Evolutionary conservation across 1,140 invertebrate species (phyloP).

Genomic region (Lepidotrigona ventralis): DNA sequence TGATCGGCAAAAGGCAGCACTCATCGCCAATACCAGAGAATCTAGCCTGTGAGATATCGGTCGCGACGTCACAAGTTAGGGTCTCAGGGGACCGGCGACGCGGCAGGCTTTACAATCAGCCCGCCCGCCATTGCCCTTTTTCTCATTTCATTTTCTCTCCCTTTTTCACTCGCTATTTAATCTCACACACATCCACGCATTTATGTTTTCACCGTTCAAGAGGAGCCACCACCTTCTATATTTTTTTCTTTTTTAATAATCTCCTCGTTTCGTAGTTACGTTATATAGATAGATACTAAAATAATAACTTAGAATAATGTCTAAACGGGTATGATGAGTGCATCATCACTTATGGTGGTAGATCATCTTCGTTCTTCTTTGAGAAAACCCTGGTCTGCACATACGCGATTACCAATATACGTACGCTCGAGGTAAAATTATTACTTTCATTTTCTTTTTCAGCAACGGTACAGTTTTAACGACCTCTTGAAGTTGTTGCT

Average conservation of each 20-base stretch:
- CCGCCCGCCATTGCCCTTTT: conserved; percentile 73
- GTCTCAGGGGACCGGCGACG: conserved; percentile 87
- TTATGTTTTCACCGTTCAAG: background rate
- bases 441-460: background rate
- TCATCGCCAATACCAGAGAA: conserved; percentile 86
- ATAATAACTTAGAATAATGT: background rate
- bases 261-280: background rate
- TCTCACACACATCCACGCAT: background rate
- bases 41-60: conserved; percentile 86
- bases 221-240: conserved; percentile 7
- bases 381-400: background rate
- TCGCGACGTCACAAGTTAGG: conserved; percentile 86
- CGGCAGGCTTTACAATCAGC: conserved; percentile 77
- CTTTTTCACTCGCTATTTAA: background rate
- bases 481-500: background rate
- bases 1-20: conserved; percentile 78
- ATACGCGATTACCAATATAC: background rate
- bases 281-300: background rate
- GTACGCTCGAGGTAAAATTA: background rate
- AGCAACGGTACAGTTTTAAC: background rate
- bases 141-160: conserved; percentile 31
- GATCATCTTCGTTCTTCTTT: background rate
- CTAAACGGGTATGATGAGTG: background rate
- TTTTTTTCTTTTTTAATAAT: background rate
- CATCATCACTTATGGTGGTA: background rate